Base-by-base conservation (phyloP, 2,888 invertebrate species). In the Latrodectus elegans region DNA sequence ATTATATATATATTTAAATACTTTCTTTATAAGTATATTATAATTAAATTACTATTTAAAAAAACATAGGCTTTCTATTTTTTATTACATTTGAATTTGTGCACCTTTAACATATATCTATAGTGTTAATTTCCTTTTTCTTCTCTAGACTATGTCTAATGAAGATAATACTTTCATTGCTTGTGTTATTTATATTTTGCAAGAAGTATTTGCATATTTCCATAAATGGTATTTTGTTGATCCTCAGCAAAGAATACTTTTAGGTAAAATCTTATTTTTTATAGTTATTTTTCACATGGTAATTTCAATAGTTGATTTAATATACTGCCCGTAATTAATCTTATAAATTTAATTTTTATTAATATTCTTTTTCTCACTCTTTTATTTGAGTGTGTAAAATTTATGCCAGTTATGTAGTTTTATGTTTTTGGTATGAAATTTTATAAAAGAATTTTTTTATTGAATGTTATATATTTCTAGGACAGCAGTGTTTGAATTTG, bases 161-260 rank as follows among this genome's bases (percentile, higher is more conserved):
- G 88, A 84, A 22, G 90, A 90, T 71, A 89, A 78, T 38, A 81
- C 82, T 55, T 89, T 90, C 38, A 71, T 90, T 22, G 90, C 90
- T 10, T 89, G 90, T 70, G 90, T 92, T 10, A 90, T 92, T 72
- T 92, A 91, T 88, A 91, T 92, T 52, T 89, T 92, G 65, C 90
- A 91, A 49, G 92, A 93, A 88, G 91, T 93, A 15, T 92, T 92
- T 89, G 92, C 93, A 1, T 91, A 91, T 52, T 92, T 92, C 89
- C 91, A 91, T 70, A 92, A 92, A 88, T 92, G 92, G 92, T 90
- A 92, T 74, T 93, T 92, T 88, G 90, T 90, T 49, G 91, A 91
- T 17, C 90, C 91, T 68, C 91, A 92, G 85, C 88, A 90, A 72
- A 91, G 82, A 22, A 73, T 88, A 17, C 80, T 84, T 49, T 71